Conservation (phyloP, 1,140 invertebrate species). For the Druon quercuslanigerum region DNA sequence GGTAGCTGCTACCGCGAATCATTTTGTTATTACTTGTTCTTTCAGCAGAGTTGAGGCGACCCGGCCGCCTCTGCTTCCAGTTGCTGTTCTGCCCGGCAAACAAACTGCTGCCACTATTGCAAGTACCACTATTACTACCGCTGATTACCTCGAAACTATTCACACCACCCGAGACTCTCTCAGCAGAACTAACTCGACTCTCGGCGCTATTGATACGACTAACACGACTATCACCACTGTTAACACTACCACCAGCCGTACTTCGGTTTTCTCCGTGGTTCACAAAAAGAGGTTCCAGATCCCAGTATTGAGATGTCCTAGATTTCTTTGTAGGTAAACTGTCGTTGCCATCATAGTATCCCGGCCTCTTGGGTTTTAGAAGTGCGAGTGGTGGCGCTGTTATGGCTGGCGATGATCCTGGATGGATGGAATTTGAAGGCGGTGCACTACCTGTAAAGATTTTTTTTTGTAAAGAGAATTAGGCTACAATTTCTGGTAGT, state of each 20-base stretch:
- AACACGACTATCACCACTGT: conserved; percentile 42
- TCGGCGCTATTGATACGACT: conserved; percentile 40
- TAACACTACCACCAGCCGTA: conserved; percentile 55
- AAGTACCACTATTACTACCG: conserved; percentile 55
- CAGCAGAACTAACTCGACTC: conserved; percentile 47
- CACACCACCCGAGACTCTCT: conserved; percentile 59
- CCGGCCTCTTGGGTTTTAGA: conserved; percentile 74
- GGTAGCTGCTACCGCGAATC: conserved; percentile 40
- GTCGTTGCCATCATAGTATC: conserved; percentile 78
- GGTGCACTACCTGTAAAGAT: conserved; percentile 76
- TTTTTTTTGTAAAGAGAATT: neutral
- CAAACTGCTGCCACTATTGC: conserved; percentile 44
- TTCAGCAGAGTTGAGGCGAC: conserved; percentile 54
- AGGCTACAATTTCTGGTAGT: no score
- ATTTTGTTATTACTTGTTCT: conserved; percentile 58
- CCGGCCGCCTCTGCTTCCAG: conserved; percentile 47
- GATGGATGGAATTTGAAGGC: conserved; percentile 82
- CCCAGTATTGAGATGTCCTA: conserved; percentile 87
- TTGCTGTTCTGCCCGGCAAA: conserved; percentile 38
- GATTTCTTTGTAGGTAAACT: conserved; percentile 85
- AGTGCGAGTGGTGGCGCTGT: conserved; percentile 64
- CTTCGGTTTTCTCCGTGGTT: conserved; percentile 62
- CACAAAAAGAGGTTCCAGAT: conserved; percentile 69
- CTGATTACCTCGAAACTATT: conserved; percentile 28
- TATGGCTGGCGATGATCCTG: conserved; percentile 79